Evolutionary conservation across 1,140 invertebrate genomes (phyloP), one percentile per base, ranked within the genome.

Genomic region (Heliconius melpomene): DNA sequence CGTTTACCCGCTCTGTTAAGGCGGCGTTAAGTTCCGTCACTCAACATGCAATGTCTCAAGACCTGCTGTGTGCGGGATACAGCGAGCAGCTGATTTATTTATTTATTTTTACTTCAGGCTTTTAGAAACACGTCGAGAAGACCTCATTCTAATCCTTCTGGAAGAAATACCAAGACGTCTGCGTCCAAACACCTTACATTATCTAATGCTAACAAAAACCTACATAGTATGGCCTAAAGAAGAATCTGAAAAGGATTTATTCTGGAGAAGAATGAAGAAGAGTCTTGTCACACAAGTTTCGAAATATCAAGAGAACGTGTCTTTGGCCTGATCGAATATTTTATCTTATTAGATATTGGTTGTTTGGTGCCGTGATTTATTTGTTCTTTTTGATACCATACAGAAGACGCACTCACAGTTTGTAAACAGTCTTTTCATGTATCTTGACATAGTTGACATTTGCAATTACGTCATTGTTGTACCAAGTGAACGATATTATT

Each of bases 131-230:
- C 94, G 95, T 78, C 90, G 95, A 72, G 95, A 96, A 80, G 95
- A 96, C 74, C 90, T 96, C 18, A 95, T 96, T 11, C 83, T 96
- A 3, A 94, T 96, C 3, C 94, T 96, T 16, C 88, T 96, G 66
- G 96, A 96, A 88, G 95, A 96, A 72, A 96, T 96, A 82, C 96
- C 96, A 8, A 90, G 94, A 26, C 89, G 88, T 9, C 89, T 95
- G 13, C 88, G 96, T 2, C 95, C 96, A 1, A 96, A 95, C 81
- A 96, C 95, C 0, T 86, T 96, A 0, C 95, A 96, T 80, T 96
- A 96, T 83, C 84, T 96, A 20, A 96, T 96, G 96, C 88, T 95
- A 73, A 96, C 96, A 0, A 96, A 96, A 82, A 96, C 96, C 0
- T 96, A 96, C 84, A 95, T 96, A 20, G 94, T 96, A 20, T 96